Conservation (phyloP, 2,888 invertebrate genomes). For the Odiellus spinosus region DNA sequence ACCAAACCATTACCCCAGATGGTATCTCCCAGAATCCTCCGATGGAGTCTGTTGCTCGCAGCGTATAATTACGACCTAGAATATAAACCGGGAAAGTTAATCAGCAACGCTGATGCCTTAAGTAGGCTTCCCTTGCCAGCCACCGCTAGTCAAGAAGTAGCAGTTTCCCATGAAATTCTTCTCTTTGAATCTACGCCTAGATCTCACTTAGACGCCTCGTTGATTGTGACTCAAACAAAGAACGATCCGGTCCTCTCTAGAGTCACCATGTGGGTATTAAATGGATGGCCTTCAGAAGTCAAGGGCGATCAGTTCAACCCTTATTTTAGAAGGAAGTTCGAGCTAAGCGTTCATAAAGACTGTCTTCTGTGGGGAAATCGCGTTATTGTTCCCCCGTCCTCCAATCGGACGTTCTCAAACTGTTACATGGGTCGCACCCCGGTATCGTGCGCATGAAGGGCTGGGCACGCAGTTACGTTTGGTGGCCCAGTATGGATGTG, state of each 20-base stretch:
- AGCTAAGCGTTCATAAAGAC: not conserved
- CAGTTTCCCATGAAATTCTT: conserved; percentile 1
- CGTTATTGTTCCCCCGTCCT: not conserved
- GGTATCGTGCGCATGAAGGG: conserved; percentile 4
- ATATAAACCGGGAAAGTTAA: conserved; percentile 3
- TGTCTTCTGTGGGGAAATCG: conserved; percentile 4
- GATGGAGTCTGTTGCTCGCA: conserved; percentile 6
- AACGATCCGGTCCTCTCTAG: conserved; percentile 1
- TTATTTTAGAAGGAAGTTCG: not conserved
- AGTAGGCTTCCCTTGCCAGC: not conserved
- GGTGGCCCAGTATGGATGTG: conserved; percentile 4
- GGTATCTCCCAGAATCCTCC: conserved; percentile 5
- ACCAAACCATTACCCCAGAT: conserved; percentile 1
- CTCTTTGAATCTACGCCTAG: not conserved
- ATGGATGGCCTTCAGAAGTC: not conserved
- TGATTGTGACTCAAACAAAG: not conserved
- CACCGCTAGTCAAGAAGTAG: not conserved
- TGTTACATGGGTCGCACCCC: conserved; percentile 3
- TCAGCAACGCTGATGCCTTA: conserved; percentile 5
- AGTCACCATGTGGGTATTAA: conserved; percentile 2
- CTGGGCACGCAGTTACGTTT: conserved; percentile 1
- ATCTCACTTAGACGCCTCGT: not conserved
- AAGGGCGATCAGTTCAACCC: not conserved
- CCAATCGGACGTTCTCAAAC: not conserved
- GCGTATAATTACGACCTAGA: not conserved